Conservation (phyloP, 2,888 invertebrate species). For the Andrena praecox region DNA sequence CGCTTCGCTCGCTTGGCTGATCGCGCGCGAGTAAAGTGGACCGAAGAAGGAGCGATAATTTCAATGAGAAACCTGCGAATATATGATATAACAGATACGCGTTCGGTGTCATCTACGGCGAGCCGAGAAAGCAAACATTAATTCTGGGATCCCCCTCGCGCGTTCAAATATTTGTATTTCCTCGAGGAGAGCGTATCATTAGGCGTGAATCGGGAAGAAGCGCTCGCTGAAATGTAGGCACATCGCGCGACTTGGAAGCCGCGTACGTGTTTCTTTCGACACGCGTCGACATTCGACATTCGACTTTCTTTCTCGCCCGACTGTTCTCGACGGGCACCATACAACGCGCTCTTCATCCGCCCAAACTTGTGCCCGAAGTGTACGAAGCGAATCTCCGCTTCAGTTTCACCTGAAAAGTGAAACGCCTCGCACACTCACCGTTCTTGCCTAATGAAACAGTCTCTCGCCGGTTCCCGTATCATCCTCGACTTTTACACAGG, state of each 20-base stretch:
- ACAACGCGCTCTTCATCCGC: neutral
- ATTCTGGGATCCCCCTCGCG: conserved; percentile 44
- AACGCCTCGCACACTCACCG: neutral
- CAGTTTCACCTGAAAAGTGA: neutral
- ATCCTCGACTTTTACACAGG: neutral
- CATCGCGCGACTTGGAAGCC: neutral
- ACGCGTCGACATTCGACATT: too few relatives aligned
- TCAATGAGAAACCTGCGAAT: conserved; percentile 47
- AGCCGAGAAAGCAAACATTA: conserved; percentile 56
- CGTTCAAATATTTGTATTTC: conserved; percentile 67
- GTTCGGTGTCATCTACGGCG: conserved; percentile 44
- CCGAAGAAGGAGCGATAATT: conserved; percentile 52
- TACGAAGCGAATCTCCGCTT: neutral
- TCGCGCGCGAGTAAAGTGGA: conserved; percentile 35
- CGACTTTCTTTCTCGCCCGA: neutral
- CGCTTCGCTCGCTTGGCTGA: conserved; percentile 7
- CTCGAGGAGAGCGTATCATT: conserved; percentile 66
- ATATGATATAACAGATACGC: conserved; percentile 37
- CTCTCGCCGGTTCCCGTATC: neutral
- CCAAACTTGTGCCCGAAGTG: neutral
- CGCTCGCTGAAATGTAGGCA: conserved; percentile 36
- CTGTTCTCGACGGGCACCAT: too few relatives aligned
- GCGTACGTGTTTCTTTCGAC: neutral
- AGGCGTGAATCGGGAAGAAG: conserved; percentile 66
- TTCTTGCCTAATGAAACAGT: conserved; percentile 9